phyloP scores from a whole-genome alignment of 2,113 vertebrate species.

The Castor canadensis region DNA sequence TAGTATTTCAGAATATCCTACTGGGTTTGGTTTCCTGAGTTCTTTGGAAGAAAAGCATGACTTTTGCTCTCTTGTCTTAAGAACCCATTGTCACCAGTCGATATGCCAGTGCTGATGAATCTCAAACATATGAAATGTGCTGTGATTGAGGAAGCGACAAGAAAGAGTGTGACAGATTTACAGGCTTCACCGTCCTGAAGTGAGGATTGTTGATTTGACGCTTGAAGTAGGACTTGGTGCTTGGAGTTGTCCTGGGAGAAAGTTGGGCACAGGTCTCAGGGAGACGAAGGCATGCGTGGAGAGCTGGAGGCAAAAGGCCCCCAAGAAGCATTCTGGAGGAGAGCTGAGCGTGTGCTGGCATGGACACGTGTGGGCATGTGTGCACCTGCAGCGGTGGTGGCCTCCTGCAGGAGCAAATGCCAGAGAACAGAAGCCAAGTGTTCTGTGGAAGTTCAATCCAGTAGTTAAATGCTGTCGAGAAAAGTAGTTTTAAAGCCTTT shows the following conservation, averaged over 20 bases:
- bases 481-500: not conserved
- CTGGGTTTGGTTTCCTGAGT: not conserved
- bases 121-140: not conserved
- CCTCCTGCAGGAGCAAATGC: accelerated
- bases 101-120: not conserved
- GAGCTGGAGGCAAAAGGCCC: not conserved
- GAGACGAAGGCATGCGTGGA: not conserved
- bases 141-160: not conserved
- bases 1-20: not conserved
- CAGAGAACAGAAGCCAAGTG: not conserved
- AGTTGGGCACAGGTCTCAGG: not conserved
- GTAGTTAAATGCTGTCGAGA: not conserved
- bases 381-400: accelerated
- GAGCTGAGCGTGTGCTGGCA: accelerated
- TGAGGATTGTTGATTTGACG: not conserved
- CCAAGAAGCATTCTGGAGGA: not conserved
- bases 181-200: not conserved
- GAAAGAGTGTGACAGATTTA: not conserved
- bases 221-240: not conserved
- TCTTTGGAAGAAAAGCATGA: not conserved
- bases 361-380: not conserved
- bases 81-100: not conserved
- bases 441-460: not conserved
- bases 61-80: not conserved
- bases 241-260: not conserved